A percentile compares a stretch with the other conserved stretches of the same genome.
These are phyloP conservation scores for Anticlea derivata DNA, from an alignment of 2,888 invertebrate species.

Conservation along the genomic window DNA sequence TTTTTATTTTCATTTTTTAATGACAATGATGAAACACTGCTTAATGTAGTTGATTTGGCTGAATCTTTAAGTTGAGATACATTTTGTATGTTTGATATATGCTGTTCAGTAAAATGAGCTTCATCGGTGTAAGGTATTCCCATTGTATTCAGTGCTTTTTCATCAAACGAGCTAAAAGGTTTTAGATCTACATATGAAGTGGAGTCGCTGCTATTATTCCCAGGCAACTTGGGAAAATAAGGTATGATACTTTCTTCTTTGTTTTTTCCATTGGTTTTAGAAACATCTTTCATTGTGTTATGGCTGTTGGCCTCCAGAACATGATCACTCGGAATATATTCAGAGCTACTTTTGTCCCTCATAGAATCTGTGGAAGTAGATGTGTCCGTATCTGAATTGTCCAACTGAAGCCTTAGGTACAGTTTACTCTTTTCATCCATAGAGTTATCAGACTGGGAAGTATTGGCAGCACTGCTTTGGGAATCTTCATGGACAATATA, in stretches of 20 bases:
- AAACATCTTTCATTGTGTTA: conserved; percentile 27
- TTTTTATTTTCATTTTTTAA: conserved; percentile 46
- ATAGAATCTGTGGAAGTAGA: conserved; percentile 74
- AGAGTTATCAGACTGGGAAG: conserved; percentile 74
- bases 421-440: conserved; percentile 76
- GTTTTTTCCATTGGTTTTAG: conserved; percentile 7
- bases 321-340: conserved; percentile 72
- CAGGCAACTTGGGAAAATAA: conserved; percentile 46
- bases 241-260: conserved; percentile 38
- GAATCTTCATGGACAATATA: conserved; percentile 77
- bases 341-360: conserved; percentile 70
- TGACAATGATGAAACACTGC: conserved; percentile 51
- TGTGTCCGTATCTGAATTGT: conserved; percentile 78
- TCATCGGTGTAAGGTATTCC: conserved; percentile 48
- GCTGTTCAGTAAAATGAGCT: conserved; percentile 38
- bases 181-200: conserved; percentile 74
- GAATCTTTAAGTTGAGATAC: conserved; percentile 42
- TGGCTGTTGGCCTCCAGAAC: conserved; percentile 44
- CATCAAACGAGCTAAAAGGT: conserved; percentile 60
- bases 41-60: conserved; percentile 48
- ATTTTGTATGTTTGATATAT: conserved; percentile 30
- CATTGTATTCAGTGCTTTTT: conserved; percentile 61
- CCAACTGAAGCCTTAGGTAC: conserved; percentile 66
- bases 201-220: conserved; percentile 69
- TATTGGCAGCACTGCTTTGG: conserved; percentile 62